These are phyloP conservation scores for Ianthella basta DNA, from an alignment of 37 sponge, comb jelly and placozoan genomes.

Conservation along the genomic window DNA sequence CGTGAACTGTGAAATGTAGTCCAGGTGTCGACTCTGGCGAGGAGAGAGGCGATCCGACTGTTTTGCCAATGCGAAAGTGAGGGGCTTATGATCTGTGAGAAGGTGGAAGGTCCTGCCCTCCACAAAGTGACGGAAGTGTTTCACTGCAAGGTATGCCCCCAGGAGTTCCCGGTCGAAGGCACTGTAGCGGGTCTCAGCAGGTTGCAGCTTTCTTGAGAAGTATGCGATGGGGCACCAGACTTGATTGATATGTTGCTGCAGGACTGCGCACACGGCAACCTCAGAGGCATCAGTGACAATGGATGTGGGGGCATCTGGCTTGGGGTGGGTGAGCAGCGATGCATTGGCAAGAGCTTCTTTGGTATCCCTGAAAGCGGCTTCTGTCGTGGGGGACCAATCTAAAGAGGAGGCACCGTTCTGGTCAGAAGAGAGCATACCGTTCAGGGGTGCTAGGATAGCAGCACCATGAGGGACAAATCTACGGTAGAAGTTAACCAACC, in stretches of 20 bases:
- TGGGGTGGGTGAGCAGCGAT: conserved; percentile 8
- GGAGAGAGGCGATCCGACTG: conserved; percentile 50
- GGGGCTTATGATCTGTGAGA: conserved; percentile 69
- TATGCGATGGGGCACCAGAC: conserved; percentile 62
- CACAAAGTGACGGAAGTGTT: conserved; percentile 52
- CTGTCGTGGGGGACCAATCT: neutral
- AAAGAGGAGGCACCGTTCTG: neutral
- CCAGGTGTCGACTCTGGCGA: conserved; percentile 54
- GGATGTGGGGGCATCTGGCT: conserved; percentile 22
- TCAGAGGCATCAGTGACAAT: conserved; percentile 29
- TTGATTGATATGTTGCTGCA: conserved; percentile 52
- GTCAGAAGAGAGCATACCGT: conserved; percentile 28
- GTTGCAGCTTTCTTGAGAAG: conserved; percentile 50
- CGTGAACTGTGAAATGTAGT: conserved; percentile 67
- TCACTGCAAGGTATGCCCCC: conserved; percentile 55
- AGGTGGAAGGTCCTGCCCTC: conserved; percentile 62
- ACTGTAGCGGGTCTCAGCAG: conserved; percentile 65
- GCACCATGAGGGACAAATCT: conserved; percentile 48
- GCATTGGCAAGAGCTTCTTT: conserved; percentile 22
- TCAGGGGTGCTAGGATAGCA: conserved; percentile 28
- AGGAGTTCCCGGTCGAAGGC: conserved; percentile 68
- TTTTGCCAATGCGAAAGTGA: conserved; percentile 45
- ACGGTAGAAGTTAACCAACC: conserved; percentile 50
- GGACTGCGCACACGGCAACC: conserved; percentile 50
- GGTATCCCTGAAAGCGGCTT: neutral